A percentile compares a stretch with the other conserved stretches of the same genome.
phyloP scores from a whole-genome alignment of 2,113 vertebrate genomes.

The Amphiprion ocellaris region DNA sequence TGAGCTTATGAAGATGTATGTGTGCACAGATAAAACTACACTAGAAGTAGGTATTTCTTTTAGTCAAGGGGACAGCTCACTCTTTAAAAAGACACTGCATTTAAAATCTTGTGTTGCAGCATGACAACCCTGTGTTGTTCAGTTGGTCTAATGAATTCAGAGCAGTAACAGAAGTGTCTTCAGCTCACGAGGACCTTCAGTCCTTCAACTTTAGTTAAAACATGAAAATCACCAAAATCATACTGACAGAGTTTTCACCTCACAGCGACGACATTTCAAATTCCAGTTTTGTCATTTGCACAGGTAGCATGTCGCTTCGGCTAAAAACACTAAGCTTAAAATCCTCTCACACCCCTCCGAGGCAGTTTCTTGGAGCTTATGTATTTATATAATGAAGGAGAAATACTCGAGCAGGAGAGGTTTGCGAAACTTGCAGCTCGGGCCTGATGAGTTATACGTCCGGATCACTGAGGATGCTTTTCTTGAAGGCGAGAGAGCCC shows the following conservation, averaged over 20 bases:
- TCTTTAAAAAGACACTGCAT: background rate
- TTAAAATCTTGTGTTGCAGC: background rate
- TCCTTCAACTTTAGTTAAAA: background rate
- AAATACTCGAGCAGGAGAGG: constrained; percentile 33
- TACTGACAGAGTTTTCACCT: constrained; percentile 17
- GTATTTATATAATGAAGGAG: constrained; percentile 37
- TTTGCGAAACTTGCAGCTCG: constrained; percentile 37
- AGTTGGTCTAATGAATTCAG: background rate
- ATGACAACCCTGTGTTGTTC: background rate
- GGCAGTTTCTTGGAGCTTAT: constrained; percentile 36
- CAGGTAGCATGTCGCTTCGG: background rate
- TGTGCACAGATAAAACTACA: background rate
- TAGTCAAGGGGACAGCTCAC: background rate
- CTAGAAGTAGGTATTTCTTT: background rate
- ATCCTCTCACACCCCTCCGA: constrained; percentile 20
- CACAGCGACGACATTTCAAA: background rate
- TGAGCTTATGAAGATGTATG: background rate
- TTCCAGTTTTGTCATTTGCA: constrained; percentile 6
- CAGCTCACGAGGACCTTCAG: background rate
- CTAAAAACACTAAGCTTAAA: constrained; percentile 28
- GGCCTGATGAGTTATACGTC: constrained; percentile 40
- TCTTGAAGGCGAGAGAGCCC: constrained; percentile 44
- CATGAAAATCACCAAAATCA: background rate
- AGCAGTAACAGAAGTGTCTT: background rate
- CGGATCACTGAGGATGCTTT: constrained; percentile 56